Conservation (phyloP, 2,888 invertebrate species). For the Cyrtodaria siliqua region DNA sequence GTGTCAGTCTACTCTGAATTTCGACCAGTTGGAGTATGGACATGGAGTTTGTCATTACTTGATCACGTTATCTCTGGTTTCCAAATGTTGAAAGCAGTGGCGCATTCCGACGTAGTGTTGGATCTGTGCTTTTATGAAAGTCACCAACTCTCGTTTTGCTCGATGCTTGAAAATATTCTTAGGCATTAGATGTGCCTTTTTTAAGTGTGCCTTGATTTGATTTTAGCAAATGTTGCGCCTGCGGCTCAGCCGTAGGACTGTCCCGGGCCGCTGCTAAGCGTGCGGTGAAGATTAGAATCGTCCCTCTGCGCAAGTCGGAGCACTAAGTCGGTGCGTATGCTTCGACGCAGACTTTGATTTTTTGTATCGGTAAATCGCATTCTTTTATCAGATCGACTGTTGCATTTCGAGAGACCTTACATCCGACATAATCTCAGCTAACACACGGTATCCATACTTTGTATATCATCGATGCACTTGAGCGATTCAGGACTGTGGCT, state of each 20-base stretch:
- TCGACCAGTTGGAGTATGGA: conserved; percentile 30
- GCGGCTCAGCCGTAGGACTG: conserved; percentile 87
- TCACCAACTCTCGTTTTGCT: conserved; percentile 39
- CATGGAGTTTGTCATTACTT: conserved; percentile 23
- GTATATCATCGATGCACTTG: conserved; percentile 61
- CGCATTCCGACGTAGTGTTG: conserved; percentile 5
- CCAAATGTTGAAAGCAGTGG: conserved; percentile 58
- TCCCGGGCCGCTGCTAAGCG: conserved; percentile 78
- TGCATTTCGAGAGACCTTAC: conserved; percentile 84
- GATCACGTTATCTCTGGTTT: conserved; percentile 18
- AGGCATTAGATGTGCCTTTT: conserved; percentile 86
- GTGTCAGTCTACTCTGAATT: conserved; percentile 60
- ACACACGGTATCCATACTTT: conserved; percentile 83
- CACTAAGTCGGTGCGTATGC: conserved; percentile 85
- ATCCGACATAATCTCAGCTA: conserved; percentile 85
- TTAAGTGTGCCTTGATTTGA: conserved; percentile 93
- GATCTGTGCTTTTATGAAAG: background rate
- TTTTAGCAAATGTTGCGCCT: conserved; percentile 92
- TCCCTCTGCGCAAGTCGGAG: conserved; percentile 84
- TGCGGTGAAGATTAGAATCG: conserved; percentile 77
- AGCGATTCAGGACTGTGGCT: conserved; percentile 39
- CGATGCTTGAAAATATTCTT: conserved; percentile 63
- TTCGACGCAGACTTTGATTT: conserved; percentile 78
- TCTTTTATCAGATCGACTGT: conserved; percentile 79
- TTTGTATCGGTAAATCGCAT: conserved; percentile 79